These are phyloP conservation scores for Eclectus roratus DNA, from an alignment of 2,113 vertebrate species.

Conservation along the genomic window DNA sequence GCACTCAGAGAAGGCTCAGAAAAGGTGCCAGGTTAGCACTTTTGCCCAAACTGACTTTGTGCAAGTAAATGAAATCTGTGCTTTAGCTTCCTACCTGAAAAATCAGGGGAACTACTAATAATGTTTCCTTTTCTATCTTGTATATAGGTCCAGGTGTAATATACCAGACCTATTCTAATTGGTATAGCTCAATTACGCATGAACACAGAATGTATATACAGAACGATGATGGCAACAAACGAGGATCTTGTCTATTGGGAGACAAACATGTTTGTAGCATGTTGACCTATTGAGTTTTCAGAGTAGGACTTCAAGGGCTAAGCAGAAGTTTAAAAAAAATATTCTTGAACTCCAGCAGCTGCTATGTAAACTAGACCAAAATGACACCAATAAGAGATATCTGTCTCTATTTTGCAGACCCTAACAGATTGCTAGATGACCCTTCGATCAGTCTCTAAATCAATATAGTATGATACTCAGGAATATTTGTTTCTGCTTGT, in stretches of 20 bases:
- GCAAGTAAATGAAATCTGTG: background rate
- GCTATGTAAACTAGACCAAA: background rate
- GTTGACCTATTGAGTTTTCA: background rate
- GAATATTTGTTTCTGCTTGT: constrained; percentile 5
- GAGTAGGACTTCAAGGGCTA: background rate
- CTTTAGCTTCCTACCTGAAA: background rate
- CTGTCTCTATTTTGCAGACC: background rate
- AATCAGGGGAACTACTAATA: background rate
- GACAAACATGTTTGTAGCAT: background rate
- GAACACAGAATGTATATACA: background rate
- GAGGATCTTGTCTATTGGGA: background rate
- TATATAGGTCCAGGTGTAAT: background rate
- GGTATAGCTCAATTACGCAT: background rate
- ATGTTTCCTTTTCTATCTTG: background rate
- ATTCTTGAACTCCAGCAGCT: background rate
- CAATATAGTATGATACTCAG: background rate
- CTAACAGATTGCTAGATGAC: background rate
- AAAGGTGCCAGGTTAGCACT: background rate
- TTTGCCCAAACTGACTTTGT: background rate
- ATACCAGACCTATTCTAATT: background rate
- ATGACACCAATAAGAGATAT: background rate
- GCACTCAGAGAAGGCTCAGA: background rate
- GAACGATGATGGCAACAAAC: background rate
- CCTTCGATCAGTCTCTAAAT: background rate
- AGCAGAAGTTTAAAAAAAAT: background rate